Evolutionary conservation across 2,888 invertebrate genomes (phyloP).

Genomic region (Sussaba pulchella): DNA sequence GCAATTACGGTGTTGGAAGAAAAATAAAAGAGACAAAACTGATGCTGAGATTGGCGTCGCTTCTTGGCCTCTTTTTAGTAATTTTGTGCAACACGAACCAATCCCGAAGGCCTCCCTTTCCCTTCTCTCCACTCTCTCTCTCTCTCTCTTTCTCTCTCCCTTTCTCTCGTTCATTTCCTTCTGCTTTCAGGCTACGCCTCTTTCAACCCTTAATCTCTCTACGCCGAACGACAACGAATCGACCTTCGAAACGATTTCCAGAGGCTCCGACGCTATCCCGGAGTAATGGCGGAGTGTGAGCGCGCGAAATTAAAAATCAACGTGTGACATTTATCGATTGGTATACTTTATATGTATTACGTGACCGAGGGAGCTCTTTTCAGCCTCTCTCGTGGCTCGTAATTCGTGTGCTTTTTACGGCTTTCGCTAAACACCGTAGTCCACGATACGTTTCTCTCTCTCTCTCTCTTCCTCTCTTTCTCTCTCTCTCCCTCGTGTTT

Average conservation of each 20-base stretch:
- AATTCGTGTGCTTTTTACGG: slow-evolving; percentile 20
- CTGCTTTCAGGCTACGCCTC: neutral
- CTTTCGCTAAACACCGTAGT: slow-evolving; percentile 4
- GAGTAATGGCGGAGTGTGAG: slow-evolving; percentile 45
- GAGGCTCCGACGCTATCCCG: slow-evolving; percentile 5
- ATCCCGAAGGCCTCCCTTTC: neutral
- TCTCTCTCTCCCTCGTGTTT: slow-evolving; percentile 9
- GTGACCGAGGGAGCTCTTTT: slow-evolving; percentile 48
- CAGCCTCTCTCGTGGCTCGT: slow-evolving; percentile 5
- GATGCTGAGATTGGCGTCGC: neutral
- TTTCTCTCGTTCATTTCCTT: no score
- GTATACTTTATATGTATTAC: slow-evolving; percentile 62
- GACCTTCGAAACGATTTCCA: slow-evolving; percentile 33
- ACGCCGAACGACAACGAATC: slow-evolving; percentile 29
- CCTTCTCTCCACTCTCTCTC: neutral
- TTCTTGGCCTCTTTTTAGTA: slow-evolving; percentile 11
- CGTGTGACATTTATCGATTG: slow-evolving; percentile 63
- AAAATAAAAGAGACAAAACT: slow-evolving; percentile 10
- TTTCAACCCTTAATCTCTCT: slow-evolving; percentile 1
- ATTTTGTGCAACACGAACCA: slow-evolving; percentile 33
- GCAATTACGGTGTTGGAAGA: neutral
- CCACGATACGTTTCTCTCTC: neutral
- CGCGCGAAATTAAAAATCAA: slow-evolving; percentile 65
- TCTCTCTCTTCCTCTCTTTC: slow-evolving; percentile 10
- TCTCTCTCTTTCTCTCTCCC: neutral